A percentile compares a stretch with the other conserved stretches of the same genome.
Evolutionary conservation across 2,113 vertebrate genomes (phyloP).

Genomic region (Tupaia chinensis): DNA sequence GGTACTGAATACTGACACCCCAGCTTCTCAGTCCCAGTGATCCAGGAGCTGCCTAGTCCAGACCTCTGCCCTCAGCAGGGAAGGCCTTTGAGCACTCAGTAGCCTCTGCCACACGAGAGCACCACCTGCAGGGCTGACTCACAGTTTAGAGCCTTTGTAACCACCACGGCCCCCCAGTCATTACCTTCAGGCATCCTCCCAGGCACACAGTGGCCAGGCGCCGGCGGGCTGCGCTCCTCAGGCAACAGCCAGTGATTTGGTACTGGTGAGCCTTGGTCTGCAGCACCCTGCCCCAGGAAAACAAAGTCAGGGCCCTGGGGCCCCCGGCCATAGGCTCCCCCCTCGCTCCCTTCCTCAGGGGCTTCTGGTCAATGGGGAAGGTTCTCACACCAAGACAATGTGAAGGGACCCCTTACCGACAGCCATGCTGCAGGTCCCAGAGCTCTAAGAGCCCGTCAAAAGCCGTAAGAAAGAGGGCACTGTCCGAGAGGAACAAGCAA

Average conservation of each 20-base stretch:
- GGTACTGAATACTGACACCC: background rate
- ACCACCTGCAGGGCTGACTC: background rate
- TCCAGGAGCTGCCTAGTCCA: background rate
- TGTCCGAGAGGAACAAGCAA: conserved; percentile 88
- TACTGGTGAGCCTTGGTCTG: conserved; percentile 88
- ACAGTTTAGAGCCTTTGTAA: background rate
- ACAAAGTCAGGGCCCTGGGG: background rate
- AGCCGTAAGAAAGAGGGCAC: conserved; percentile 88
- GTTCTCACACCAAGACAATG: accelerated
- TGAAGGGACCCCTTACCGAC: conserved; percentile 84
- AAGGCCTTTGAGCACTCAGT: background rate
- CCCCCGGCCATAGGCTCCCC: background rate
- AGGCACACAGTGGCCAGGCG: conserved; percentile 91
- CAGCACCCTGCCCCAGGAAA: conserved; percentile 84
- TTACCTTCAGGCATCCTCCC: conserved; percentile 91
- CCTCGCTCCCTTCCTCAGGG: background rate
- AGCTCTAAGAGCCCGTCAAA: conserved; percentile 91
- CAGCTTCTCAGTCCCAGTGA: background rate
- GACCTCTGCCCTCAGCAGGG: background rate
- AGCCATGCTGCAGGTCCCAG: conserved; percentile 90
- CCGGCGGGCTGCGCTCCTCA: conserved; percentile 87
- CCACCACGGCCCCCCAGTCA: background rate
- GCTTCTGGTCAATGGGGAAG: background rate
- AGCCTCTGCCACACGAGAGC: background rate
- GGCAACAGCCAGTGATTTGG: conserved; percentile 89